Percentiles rank a stretch among this genome's conserved stretches.
Evolutionary conservation across 2,797 vertebrate species (phyloP).

Genomic region (Anas georgica): DNA sequence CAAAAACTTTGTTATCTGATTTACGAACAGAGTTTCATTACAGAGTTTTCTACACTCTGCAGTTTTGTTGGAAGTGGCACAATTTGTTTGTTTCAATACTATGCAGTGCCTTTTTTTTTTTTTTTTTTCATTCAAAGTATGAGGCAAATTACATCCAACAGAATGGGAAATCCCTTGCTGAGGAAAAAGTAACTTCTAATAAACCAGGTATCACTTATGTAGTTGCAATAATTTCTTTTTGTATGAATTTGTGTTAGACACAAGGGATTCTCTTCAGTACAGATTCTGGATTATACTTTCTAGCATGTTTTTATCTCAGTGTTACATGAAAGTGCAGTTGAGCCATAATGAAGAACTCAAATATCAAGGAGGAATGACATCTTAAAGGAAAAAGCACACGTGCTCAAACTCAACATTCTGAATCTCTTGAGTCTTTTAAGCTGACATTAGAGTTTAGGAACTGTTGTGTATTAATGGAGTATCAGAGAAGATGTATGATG

Average conservation of each 20-base stretch:
- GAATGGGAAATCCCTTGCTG: conserved; percentile 60
- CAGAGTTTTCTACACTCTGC: background rate
- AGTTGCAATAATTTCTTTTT: conserved; percentile 45
- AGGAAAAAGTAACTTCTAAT: conserved; percentile 76
- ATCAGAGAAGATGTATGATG: background rate
- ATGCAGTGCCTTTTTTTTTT: conserved; percentile 60
- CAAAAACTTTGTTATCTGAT: background rate
- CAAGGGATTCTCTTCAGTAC: conserved; percentile 42
- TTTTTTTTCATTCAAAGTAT: conserved; percentile 72
- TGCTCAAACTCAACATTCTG: background rate
- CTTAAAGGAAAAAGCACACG: background rate
- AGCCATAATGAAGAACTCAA: background rate
- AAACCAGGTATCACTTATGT: conserved; percentile 68
- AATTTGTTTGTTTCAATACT: conserved; percentile 63
- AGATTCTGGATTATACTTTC: conserved; percentile 55
- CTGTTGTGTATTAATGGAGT: background rate
- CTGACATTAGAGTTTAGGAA: background rate
- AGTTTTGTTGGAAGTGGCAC: conserved; percentile 41
- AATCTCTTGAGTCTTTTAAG: background rate
- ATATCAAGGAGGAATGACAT: background rate
- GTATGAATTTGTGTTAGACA: conserved; percentile 44
- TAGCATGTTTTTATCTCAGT: conserved; percentile 4
- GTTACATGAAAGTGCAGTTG: background rate
- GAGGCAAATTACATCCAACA: conserved; percentile 24
- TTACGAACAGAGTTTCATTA: background rate